Base-by-base conservation (phyloP, 2,113 vertebrate genomes). In the Hippolais icterina region DNA sequence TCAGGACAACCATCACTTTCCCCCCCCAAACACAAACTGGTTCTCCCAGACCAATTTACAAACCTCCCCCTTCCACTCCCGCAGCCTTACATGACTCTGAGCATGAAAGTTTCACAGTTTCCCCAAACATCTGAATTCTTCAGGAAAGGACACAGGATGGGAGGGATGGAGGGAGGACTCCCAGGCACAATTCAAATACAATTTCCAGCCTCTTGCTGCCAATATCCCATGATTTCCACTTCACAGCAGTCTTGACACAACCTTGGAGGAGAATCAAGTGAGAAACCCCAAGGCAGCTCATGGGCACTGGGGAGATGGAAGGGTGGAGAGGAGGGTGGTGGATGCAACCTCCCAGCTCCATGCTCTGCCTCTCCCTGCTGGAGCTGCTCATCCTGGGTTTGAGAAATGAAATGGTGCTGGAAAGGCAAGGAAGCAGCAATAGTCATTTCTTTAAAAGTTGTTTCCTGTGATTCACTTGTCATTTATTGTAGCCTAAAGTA, bases 1-100 rank as follows among this genome's bases (percentile, higher is more conserved):
- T 0, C 0, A 56, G 46, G 4, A 42, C 21, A 57, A 1, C 10
- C 7, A 2, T 12, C 5, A 1, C 56, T 19, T 57, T 78, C 42
- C 69, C 47, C 87, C 60, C 74, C 78, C 9, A 3, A 65, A 24
- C 20, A 33, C 12, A n/a, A 74, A 28, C 19, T 5, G 0, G 0
- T 5, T 65, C 78, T 87, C 59, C 72, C 74, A 77, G 52, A 39
- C 5, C n/a, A 7, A 7, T 39, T 69, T 39, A 5, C 37, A 87
- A 74, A 69, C 19, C 70, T 72, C 24, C 37, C 46, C 19, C n/a
- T 81, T 61, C 44, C 28, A 6, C 39, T 71, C 65, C 2, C 2
- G 1, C 11, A 7, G 64, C 49, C 41, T 87, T 19, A 6, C 4
- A 9, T 0, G 1, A 46, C 20, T 6, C 53, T 1, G 8, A 23